Percentiles rank a stretch among this genome's conserved stretches.
Evolutionary conservation across 2,113 vertebrate genomes (phyloP).

Genomic region (Gambusia affinis): DNA sequence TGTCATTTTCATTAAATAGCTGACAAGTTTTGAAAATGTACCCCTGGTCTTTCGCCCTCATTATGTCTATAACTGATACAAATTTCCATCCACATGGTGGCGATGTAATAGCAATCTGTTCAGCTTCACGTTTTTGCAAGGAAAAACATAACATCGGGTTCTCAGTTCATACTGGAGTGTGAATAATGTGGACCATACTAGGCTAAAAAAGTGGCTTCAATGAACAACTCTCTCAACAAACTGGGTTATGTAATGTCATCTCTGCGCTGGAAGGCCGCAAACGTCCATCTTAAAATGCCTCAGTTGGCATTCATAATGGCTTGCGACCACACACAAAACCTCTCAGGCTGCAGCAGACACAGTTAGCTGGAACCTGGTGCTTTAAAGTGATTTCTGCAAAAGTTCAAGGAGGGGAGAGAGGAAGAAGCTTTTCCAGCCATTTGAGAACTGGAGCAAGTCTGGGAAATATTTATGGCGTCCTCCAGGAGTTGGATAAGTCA

Average conservation of each 20-base stretch:
- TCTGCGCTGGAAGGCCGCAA: constrained; percentile 1
- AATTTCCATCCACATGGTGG: no score
- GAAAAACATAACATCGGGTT: background rate
- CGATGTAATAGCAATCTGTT: no score
- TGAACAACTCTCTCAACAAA: constrained; percentile 8
- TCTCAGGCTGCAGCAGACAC: background rate
- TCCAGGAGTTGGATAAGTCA: background rate
- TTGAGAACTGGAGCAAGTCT: no score
- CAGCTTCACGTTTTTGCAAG: no score
- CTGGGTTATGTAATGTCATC: constrained; percentile 35
- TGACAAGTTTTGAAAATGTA: no score
- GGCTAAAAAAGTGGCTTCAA: background rate
- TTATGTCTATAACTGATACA: no score
- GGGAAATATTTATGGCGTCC: background rate
- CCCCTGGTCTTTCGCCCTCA: no score
- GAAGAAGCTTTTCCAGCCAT: no score
- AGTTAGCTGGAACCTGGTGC: background rate
- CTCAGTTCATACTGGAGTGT: background rate
- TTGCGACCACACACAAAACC: background rate
- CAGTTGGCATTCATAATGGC: constrained; percentile 7
- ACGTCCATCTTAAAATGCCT: background rate
- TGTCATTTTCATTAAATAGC: no score
- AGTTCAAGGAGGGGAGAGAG: background rate
- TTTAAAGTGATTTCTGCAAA: background rate
- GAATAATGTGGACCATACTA: background rate